A percentile compares a stretch with the other conserved stretches of the same genome.
These are phyloP conservation scores for Poecilia velifera DNA, from an alignment of 2,797 vertebrate species.

Conservation along the genomic window DNA sequence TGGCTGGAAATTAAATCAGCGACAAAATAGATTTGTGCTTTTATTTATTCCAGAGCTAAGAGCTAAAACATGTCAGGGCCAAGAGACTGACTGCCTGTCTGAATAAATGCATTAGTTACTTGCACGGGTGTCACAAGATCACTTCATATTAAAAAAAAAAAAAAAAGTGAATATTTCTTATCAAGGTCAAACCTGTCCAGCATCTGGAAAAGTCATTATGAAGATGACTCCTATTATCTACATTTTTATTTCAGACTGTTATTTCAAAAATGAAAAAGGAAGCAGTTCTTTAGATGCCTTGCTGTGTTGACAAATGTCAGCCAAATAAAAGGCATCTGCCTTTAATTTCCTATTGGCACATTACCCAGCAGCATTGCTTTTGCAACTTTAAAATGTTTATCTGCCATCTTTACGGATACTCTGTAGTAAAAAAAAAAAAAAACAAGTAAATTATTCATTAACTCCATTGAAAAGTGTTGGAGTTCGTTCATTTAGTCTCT, in stretches of 20 bases:
- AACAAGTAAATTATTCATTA: neutral
- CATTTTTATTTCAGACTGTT: neutral
- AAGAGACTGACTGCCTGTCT: neutral
- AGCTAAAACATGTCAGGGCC: neutral
- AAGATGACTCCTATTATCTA: neutral
- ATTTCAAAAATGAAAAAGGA: neutral
- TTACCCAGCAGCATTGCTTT: neutral
- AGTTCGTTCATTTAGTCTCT: no score
- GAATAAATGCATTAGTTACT: neutral
- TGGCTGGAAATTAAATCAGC: conserved; percentile 3
- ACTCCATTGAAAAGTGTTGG: no score
- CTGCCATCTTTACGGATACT: neutral
- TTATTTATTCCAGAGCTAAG: neutral
- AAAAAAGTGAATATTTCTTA: neutral
- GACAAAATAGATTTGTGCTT: neutral
- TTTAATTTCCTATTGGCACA: no score
- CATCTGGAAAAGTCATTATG: neutral
- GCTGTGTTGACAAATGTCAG: neutral
- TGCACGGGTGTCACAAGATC: neutral
- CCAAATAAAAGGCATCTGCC: no score
- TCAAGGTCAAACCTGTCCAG: neutral
- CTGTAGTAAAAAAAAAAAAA: neutral
- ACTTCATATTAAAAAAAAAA: neutral
- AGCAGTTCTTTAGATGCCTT: neutral
- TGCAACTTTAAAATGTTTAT: neutral